Evolutionary conservation across 2,113 vertebrate genomes (phyloP), one percentile per base, ranked within the genome.

Genomic region (Stigmatopora argus): DNA sequence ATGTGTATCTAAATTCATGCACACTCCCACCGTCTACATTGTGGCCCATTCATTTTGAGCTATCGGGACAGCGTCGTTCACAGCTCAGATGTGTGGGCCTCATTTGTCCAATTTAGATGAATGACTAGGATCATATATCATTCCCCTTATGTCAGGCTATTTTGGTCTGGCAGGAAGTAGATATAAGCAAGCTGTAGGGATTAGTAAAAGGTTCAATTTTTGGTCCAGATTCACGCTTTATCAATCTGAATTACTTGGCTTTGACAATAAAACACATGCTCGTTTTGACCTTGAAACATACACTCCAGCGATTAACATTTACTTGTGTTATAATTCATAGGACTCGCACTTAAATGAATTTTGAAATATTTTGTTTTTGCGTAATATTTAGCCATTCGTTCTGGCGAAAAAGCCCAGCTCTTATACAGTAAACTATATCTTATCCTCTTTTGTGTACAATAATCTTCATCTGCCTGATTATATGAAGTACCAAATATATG

Each of bases 21-120:
- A 57, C 41, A 67, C 31, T 62, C 18, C 68, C 62, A 60, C 35
- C 35, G 21, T 71, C 44, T 62, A 69, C 71, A 67, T 68, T 49
- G 1, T 64, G 65, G 70, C 35, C 66, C 45, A 71, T 75, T 79
- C 72, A 79, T 77, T 64, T 41, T 56, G 45, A n/a, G 19, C 62
- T 70, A 47, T 71, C n/a, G 38, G 58, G 73, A 66, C 53, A 31
- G 61, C 60, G 65, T 72, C 59, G 74, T 74, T 85, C 78, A 74
- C 79, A 69, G 74, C 62, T 81, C 78, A 68, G 68, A 82, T 44
- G 64, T 73, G 75, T 81, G 76, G 77, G 71, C 76, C 83, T 84
- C 78, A 83, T 87, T 85, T 84, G 80, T 83, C 80, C 83, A 85
- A 84, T 87, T 86, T 78, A 80, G 74, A 80, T 78, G 78, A 83